Evolutionary conservation across 2,113 vertebrate species (phyloP), one percentile per base, ranked within the genome.

Genomic region (Vimba vimba): DNA sequence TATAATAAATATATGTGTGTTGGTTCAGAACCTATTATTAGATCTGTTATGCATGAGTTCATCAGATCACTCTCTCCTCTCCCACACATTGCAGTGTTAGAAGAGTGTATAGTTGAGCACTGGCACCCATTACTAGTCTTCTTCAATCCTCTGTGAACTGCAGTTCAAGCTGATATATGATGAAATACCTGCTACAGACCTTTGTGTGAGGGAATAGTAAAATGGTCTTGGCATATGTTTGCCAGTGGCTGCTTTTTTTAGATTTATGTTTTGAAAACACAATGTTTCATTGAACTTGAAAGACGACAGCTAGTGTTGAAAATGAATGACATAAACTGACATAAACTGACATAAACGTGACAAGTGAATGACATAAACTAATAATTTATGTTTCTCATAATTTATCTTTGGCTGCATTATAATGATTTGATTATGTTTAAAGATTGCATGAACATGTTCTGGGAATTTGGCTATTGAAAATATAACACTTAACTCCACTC

Each of bases 161-260:
- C 75, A 77, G 75, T 77, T 77, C 47, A 55, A 55, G 75, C 74
- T 30, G 47, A 76, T 52, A 76, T 47, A 77, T 77, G 75, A 77
- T 77, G 47, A 77, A 77, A 77, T 77, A 50, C 11, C 47, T 77
- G 8, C 27, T 77, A 19, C 47, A 77, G 27, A 55, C 75, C 75
- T 77, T 27, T 50, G 74, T 76, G 74, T 76, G 74, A 77, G 47
- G 74, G 30, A 21, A 33, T 75, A 17, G 71, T 75, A 15, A 75
- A 74, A 75, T 10, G 27, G 25, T 77, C 47, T 77, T 55, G 47
- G 47, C 47, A 55, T 30, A 77, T 52, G 47, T 30, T 77, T 33
- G 74, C 74, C 74, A 52, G 25, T 1, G 25, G 19, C 30, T 10
- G 55, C 19, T 77, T 27, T 52, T 30, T 73, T 76, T 30, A 30